Conservation (phyloP, 2,797 vertebrate genomes). For the Takifugu rubripes region DNA sequence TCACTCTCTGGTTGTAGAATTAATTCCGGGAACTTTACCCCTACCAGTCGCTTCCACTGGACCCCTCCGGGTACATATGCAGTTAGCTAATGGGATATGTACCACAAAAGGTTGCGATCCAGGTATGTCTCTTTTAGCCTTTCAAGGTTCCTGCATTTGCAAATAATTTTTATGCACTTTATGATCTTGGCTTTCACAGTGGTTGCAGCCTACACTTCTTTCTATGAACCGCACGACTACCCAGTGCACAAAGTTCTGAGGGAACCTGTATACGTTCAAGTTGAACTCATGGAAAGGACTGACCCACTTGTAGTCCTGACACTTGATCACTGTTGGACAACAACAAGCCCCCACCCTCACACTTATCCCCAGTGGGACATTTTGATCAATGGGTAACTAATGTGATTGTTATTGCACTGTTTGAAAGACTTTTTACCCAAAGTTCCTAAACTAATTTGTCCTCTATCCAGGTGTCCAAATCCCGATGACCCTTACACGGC, state of each 20-base stretch:
- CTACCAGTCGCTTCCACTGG: slow-evolving; percentile 26
- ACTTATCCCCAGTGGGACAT: slow-evolving; percentile 65
- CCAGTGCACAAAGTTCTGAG: slow-evolving; percentile 62
- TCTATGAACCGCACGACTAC: slow-evolving; percentile 54
- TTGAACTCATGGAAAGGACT: slow-evolving; percentile 51
- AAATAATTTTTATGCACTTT: slow-evolving; percentile 1
- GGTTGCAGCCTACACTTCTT: slow-evolving; percentile 58
- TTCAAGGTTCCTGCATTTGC: slow-evolving; percentile 4
- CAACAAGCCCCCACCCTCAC: slow-evolving; percentile 48
- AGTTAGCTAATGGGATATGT: slow-evolving; percentile 66
- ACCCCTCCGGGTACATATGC: slow-evolving; percentile 56
- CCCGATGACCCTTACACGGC: slow-evolving; percentile 58
- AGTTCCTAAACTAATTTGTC: not conserved
- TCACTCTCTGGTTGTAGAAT: slow-evolving; percentile 34
- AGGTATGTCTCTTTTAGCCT: slow-evolving; percentile 28
- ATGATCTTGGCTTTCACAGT: slow-evolving; percentile 34
- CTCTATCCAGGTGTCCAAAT: slow-evolving; percentile 60
- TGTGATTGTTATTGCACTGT: not conserved
- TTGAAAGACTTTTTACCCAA: not conserved
- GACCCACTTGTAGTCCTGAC: slow-evolving; percentile 62
- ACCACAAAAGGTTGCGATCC: slow-evolving; percentile 60
- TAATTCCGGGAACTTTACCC: not conserved
- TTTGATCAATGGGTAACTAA: slow-evolving; percentile 62
- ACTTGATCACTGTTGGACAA: slow-evolving; percentile 70
- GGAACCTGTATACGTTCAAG: slow-evolving; percentile 64